phyloP scores from a whole-genome alignment of 2,113 vertebrate species.

The Ciconia stormi region DNA sequence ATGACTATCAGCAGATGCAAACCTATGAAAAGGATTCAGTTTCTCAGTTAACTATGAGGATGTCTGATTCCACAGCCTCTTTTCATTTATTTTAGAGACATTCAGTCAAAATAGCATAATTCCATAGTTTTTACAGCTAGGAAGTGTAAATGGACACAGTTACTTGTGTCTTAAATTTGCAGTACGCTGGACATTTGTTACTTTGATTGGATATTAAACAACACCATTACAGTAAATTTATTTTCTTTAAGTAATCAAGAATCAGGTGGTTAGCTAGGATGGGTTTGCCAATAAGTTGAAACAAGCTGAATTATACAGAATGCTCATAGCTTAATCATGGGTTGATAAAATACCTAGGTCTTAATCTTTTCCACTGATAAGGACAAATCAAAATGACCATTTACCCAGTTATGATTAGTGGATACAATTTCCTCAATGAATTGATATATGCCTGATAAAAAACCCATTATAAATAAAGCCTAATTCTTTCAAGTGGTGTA shows the following conservation, averaged over 20 bases:
- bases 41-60: not conserved
- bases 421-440: not conserved
- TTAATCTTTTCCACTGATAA: not conserved
- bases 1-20: not conserved
- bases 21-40: not conserved
- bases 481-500: not conserved
- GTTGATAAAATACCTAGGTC: not conserved
- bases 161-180: not conserved
- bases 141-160: not conserved
- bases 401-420: not conserved
- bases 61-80: not conserved
- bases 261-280: not conserved
- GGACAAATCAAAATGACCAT: not conserved
- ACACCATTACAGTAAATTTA: not conserved
- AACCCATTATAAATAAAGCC: not conserved
- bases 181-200: not conserved
- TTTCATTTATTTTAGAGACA: not conserved
- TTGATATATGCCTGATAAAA: not conserved
- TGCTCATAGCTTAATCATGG: not conserved
- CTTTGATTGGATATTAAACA: not conserved
- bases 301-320: not conserved
- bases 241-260: not conserved
- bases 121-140: not conserved
- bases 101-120: not conserved
- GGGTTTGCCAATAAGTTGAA: not conserved